A percentile compares a stretch with the other conserved stretches of the same genome.
Evolutionary conservation across 37 sponge, comb jelly and placozoan genomes (phyloP).

Genomic region (Halisarca cf. caerulea): DNA sequence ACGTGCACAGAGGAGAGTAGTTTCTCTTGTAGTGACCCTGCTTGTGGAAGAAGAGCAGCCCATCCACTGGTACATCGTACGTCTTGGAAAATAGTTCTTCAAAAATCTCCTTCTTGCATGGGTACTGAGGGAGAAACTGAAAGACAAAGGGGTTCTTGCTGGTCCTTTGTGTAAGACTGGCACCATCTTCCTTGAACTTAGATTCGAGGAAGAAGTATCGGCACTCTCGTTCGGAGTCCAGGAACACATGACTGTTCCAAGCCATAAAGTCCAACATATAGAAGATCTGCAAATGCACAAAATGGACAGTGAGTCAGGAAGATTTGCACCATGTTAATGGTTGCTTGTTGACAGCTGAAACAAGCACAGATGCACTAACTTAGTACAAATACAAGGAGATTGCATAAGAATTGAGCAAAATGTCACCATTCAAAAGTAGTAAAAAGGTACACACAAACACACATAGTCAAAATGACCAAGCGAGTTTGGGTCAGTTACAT

Average conservation of each 20-base stretch:
- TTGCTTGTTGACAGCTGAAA: too few relatives aligned
- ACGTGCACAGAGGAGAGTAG: constrained; percentile 68
- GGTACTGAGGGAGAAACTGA: constrained; percentile 30
- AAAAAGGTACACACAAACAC: too few relatives aligned
- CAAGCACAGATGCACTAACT: too few relatives aligned
- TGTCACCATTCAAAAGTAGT: too few relatives aligned
- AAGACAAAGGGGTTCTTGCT: constrained; percentile 68
- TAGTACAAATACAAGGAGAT: too few relatives aligned
- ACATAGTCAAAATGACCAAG: too few relatives aligned
- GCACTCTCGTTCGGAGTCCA: constrained; percentile 84
- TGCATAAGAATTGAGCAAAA: too few relatives aligned
- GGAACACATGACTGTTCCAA: constrained; percentile 83
- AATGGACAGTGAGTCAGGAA: too few relatives aligned
- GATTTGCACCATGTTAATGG: too few relatives aligned
- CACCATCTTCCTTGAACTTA: constrained; percentile 44
- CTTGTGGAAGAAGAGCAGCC: constrained; percentile 93
- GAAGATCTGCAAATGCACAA: constrained; percentile 58
- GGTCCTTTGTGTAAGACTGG: neutral
- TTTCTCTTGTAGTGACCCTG: constrained; percentile 66
- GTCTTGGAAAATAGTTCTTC: constrained; percentile 25
- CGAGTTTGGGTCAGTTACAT: too few relatives aligned
- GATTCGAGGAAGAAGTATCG: constrained; percentile 57
- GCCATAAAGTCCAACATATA: constrained; percentile 92
- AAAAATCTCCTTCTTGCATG: constrained; percentile 56
- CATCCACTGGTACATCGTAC: constrained; percentile 74